phyloP scores from a whole-genome alignment of 2,888 invertebrate species.

The Phortica magna region DNA sequence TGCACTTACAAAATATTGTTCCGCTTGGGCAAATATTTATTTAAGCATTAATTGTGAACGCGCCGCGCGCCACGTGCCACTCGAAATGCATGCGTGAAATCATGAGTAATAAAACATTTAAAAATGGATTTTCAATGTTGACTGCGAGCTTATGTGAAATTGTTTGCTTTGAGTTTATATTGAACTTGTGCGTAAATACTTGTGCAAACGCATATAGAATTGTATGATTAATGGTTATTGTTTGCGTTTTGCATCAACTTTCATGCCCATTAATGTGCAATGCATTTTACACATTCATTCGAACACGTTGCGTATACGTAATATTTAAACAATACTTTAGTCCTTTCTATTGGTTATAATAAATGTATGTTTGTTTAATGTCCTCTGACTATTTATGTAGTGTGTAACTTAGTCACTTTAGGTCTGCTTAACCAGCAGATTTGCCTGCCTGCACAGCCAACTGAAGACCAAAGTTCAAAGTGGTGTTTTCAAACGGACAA shows the following conservation, averaged over 20 bases:
- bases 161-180: constrained; percentile 11
- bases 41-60: constrained; percentile 18
- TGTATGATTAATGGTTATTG: background rate
- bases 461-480: too few species aligned
- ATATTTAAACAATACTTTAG: background rate
- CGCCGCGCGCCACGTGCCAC: background rate
- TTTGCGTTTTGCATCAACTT: background rate
- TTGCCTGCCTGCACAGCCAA: too few species aligned
- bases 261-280: background rate
- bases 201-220: background rate
- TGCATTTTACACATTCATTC: background rate
- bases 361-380: too few species aligned
- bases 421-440: too few species aligned
- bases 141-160: background rate
- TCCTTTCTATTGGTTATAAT: too few species aligned
- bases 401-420: too few species aligned
- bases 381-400: too few species aligned
- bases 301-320: background rate
- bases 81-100: background rate
- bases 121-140: constrained; percentile 28
- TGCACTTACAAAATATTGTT: constrained; percentile 29
- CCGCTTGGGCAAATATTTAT: constrained; percentile 20
- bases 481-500: too few species aligned
- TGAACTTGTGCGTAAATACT: background rate
- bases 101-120: constrained; percentile 15